Base-by-base conservation (phyloP, 1,140 invertebrate genomes). In the Bilobella aurantiaca region DNA sequence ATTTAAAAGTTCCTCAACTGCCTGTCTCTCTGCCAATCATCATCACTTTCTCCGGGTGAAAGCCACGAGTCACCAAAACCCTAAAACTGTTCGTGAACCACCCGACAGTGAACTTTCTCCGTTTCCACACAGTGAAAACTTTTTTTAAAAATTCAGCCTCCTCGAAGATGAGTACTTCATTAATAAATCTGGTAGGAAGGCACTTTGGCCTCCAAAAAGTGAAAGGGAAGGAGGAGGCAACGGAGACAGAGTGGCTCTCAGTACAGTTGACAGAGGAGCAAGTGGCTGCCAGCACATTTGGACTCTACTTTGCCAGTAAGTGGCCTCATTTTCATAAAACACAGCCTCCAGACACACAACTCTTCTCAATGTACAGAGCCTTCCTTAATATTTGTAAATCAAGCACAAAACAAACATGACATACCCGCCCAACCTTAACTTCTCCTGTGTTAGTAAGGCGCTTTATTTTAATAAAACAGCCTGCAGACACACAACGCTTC, bases 271-370 rank as follows among this genome's bases (percentile, higher is more conserved):
- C 49, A 18, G 5, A 12, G 49, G 25, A 53, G 49, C 49, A 53
- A 53, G 14, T 53, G 25, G 14, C 49, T 5, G 21, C 42, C 21
- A 29, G 37, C 30, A 56, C 31, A 28, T 1, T 65, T n/a, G 64
- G 53, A 42, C 58, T 65, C 46, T 65, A 65, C 23, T 65, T 65
- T 32, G n/a, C 58, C 34, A 58, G 64, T 65, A 65, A 65, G 30
- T 28, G 25, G 5, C 30, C 30, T 3, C 8, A 30, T 21, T 14
- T 27, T 23, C 42, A n/a, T 21, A 16, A 12, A 58, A 14, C 28
- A 58, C 25, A 18, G 34, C 8, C 8, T 53, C 21, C 25, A 53
- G 8, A 5, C 21, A 14, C 3, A 53, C 14, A 53, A 23, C 49
- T 5, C 14, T 53, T 23, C 5, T 23, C 14, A 23, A 12, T 14